phyloP scores from a whole-genome alignment of 1,140 invertebrate species.

The Pomacea maculata region DNA sequence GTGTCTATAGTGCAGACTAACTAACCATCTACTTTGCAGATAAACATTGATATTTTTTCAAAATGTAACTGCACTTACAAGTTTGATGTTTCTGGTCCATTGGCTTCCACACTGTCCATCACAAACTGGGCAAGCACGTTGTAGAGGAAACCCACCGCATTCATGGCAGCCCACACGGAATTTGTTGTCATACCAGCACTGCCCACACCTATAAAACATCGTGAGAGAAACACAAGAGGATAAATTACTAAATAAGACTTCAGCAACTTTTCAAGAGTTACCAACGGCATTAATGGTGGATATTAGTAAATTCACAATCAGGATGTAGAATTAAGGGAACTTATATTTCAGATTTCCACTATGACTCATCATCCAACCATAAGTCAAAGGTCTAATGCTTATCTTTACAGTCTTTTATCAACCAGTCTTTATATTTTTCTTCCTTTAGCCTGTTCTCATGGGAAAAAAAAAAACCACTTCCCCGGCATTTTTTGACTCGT shows the following conservation, averaged over 20 bases:
- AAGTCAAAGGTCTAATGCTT: no score
- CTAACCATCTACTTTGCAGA: not conserved
- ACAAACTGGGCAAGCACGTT: conserved; percentile 80
- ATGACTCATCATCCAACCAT: no score
- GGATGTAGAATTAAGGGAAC: no score
- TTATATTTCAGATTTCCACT: no score
- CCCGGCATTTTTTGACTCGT: no score
- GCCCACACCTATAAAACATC: conserved; percentile 73
- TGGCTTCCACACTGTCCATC: conserved; percentile 75
- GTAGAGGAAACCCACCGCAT: conserved; percentile 82
- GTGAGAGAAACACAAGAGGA: conserved; percentile 12
- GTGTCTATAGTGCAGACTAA: no score
- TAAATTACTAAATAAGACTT: conserved; percentile 14
- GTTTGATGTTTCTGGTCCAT: conserved; percentile 82
- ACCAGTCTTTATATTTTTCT: no score
- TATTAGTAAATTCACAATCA: not conserved
- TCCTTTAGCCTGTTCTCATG: no score
- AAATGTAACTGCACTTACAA: conserved; percentile 68
- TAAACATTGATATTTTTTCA: not conserved
- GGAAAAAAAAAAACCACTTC: no score
- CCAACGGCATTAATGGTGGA: not conserved
- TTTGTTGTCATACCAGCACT: conserved; percentile 83
- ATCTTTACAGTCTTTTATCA: no score
- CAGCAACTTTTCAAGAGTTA: not conserved
- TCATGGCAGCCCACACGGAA: conserved; percentile 82